These are phyloP conservation scores for Thamnophis elegans DNA, from an alignment of 2,797 vertebrate genomes.

Conservation along the genomic window DNA sequence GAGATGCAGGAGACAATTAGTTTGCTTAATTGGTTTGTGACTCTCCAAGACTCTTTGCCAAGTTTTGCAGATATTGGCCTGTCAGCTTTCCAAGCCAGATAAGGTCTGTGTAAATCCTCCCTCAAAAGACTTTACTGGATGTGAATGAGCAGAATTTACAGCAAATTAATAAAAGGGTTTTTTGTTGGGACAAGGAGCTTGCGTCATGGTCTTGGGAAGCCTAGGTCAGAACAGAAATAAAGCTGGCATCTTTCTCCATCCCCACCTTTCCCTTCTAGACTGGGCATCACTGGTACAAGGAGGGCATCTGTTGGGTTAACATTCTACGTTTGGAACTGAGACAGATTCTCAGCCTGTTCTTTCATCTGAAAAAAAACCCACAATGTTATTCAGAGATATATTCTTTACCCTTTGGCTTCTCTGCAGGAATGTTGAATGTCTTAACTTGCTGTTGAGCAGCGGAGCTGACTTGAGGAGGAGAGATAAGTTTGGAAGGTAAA, in stretches of 20 bases:
- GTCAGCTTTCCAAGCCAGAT: too few relatives aligned
- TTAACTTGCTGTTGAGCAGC: constrained; percentile 96
- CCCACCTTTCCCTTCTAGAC: not conserved
- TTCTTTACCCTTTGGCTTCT: not conserved
- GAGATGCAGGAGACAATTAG: too few relatives aligned
- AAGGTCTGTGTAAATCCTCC: too few relatives aligned
- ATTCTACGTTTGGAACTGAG: not conserved
- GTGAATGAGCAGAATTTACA: too few relatives aligned
- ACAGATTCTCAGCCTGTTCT: not conserved
- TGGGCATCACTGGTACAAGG: not conserved
- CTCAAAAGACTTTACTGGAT: too few relatives aligned
- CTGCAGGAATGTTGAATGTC: constrained; percentile 94
- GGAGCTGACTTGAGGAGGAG: constrained; percentile 92
- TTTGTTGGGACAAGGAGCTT: too few relatives aligned
- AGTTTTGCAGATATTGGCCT: too few relatives aligned
- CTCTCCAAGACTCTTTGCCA: too few relatives aligned
- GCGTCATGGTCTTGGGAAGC: too few relatives aligned
- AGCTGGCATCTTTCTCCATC: not conserved
- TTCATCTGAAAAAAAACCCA: not conserved
- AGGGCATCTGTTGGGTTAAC: not conserved
- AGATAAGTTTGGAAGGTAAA: constrained; percentile 93
- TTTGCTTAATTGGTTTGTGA: too few relatives aligned
- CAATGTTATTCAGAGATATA: not conserved
- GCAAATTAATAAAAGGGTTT: too few relatives aligned
- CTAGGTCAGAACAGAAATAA: not conserved